Conservation (phyloP, 2,888 invertebrate species). For the Euplexia lucipara region DNA sequence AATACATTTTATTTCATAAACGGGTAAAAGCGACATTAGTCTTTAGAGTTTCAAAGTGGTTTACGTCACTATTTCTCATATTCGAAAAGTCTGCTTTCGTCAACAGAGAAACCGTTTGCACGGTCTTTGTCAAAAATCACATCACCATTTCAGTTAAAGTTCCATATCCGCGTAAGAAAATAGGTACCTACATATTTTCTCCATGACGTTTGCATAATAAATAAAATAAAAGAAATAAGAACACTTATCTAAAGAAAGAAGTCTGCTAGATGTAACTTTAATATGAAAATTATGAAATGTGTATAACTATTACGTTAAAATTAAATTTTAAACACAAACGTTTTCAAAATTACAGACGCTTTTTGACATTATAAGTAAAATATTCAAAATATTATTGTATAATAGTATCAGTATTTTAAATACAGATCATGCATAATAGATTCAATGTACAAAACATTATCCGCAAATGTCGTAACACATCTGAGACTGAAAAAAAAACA, state of each 20-base stretch:
- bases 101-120: constrained; percentile 2
- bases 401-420: constrained; percentile 10
- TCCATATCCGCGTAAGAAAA: constrained; percentile 29
- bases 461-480: constrained; percentile 39
- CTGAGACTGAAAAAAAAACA: constrained; percentile 59
- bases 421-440: constrained; percentile 17
- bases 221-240: constrained; percentile 17
- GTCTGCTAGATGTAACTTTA: constrained; percentile 1
- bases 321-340: constrained; percentile 4
- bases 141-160: constrained; percentile 22
- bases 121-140: constrained; percentile 3
- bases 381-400: too few species aligned
- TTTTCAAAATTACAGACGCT: constrained; percentile 6
- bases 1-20: too few species aligned
- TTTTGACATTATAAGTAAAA: too few species aligned
- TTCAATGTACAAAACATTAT: constrained; percentile 24
- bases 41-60: too few species aligned
- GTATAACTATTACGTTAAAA: not conserved
- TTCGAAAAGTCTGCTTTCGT: constrained; percentile 3
- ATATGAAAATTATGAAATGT: not conserved
- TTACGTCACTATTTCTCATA: not conserved
- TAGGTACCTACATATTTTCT: constrained; percentile 10
- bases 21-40: not conserved
- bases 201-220: constrained; percentile 21
- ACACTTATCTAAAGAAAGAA: constrained; percentile 12